Evolutionary conservation across 2,113 vertebrate genomes (phyloP).

Genomic region (Cathartes aura): DNA sequence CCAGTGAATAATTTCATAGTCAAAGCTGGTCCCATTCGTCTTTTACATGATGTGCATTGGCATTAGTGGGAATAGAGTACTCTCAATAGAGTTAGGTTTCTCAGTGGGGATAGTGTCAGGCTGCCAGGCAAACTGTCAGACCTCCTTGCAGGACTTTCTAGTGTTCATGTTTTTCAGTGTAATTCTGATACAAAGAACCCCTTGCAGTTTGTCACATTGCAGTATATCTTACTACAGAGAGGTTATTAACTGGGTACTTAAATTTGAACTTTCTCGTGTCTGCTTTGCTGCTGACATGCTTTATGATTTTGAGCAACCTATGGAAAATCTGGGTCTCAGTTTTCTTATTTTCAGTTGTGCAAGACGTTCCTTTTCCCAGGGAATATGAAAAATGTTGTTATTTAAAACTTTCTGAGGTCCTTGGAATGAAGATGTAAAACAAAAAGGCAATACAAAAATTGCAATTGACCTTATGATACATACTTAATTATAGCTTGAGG

Average conservation of each 20-base stretch:
- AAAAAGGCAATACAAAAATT: neutral
- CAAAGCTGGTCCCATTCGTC: neutral
- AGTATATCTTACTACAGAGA: neutral
- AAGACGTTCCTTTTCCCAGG: neutral
- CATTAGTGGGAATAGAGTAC: neutral
- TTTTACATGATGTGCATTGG: neutral
- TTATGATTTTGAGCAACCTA: neutral
- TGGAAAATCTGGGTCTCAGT: neutral
- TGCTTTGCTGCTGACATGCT: neutral
- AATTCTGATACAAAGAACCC: neutral
- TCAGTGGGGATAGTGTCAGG: rapidly evolving
- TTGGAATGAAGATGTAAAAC: neutral
- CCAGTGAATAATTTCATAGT: neutral
- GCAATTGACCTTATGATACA: rapidly evolving
- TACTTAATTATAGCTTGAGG: neutral
- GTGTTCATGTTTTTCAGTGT: neutral
- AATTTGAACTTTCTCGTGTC: neutral
- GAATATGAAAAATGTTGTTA: neutral
- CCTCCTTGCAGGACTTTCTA: neutral
- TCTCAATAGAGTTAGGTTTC: neutral
- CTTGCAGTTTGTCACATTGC: neutral
- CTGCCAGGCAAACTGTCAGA: neutral
- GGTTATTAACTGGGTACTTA: neutral
- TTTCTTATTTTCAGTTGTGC: neutral
- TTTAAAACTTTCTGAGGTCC: neutral